phyloP scores from a whole-genome alignment of 2,888 invertebrate species.

The Caenorhabditis sp. region DNA sequence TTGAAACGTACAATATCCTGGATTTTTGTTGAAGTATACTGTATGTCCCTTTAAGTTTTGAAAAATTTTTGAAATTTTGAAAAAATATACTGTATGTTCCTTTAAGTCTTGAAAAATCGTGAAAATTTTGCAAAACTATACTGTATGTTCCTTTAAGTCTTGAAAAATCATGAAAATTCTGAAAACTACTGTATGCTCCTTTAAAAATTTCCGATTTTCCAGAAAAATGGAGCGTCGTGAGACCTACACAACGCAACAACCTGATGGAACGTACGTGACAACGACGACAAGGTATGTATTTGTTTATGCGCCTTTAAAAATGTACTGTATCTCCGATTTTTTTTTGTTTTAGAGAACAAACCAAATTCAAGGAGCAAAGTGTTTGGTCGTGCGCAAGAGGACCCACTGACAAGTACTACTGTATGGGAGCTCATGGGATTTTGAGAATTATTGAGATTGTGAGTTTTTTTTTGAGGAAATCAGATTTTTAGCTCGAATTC shows the following conservation, averaged over 20 bases:
- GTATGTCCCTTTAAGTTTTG: no score
- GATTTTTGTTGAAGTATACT: no score
- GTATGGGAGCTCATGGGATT: slow-evolving; percentile 61
- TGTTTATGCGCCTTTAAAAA: neutral
- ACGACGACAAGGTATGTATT: slow-evolving; percentile 42
- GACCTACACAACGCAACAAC: slow-evolving; percentile 62
- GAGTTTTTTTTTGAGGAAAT: slow-evolving; percentile 11
- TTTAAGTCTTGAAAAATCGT: no score
- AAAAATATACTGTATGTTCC: no score
- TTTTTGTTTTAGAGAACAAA: slow-evolving; percentile 30
- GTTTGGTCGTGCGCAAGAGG: slow-evolving; percentile 63
- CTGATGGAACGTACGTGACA: slow-evolving; percentile 67
- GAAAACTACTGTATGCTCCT: no score
- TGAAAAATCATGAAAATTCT: no score
- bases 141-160: no score
- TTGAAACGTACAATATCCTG: no score
- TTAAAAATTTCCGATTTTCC: no score
- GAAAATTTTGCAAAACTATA: no score
- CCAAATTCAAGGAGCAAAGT: slow-evolving; percentile 56
- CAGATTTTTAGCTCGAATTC: no score
- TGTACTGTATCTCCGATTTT: neutral
- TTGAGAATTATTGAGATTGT: slow-evolving; percentile 65
- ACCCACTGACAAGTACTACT: slow-evolving; percentile 62
- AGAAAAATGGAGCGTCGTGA: slow-evolving; percentile 46
- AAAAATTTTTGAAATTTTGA: no score